phyloP scores from a whole-genome alignment of 2,113 vertebrate species.

The Prinia subflava region DNA sequence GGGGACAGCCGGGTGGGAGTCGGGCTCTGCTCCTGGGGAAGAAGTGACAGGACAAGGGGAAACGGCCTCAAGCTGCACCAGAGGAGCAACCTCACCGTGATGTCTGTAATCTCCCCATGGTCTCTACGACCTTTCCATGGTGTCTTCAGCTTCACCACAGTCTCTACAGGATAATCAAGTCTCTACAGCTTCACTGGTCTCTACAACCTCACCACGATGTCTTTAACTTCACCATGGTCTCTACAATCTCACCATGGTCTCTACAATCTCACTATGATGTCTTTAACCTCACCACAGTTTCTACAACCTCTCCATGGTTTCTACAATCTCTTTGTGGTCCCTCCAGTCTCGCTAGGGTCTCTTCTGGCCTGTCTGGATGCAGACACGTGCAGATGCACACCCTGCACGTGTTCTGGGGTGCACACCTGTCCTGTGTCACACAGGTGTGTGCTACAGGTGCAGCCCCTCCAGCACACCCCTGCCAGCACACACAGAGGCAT shows the following conservation, averaged over 20 bases:
- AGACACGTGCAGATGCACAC: accelerated
- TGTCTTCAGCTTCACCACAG: accelerated
- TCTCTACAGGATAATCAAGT: too few species aligned
- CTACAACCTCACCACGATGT: accelerated
- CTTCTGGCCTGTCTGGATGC: neutral
- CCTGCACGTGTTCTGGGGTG: accelerated
- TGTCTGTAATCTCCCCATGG: neutral
- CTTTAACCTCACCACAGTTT: accelerated
- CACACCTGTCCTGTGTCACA: neutral
- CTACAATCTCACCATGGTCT: too few species aligned
- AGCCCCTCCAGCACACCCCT: neutral
- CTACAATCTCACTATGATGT: neutral
- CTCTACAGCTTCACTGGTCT: accelerated
- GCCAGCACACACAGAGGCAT: accelerated
- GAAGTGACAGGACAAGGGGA: neutral
- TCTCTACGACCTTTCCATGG: accelerated
- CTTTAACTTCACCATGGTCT: neutral
- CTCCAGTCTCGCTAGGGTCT: neutral
- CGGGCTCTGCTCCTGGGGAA: accelerated
- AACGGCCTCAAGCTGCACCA: neutral
- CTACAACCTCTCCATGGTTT: neutral
- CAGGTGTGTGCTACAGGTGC: neutral
- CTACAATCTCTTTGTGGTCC: neutral
- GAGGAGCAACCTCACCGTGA: neutral
- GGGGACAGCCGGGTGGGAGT: accelerated